These are phyloP conservation scores for Drosophila nigromelanica DNA, from an alignment of 1,140 invertebrate species.

Conservation along the genomic window DNA sequence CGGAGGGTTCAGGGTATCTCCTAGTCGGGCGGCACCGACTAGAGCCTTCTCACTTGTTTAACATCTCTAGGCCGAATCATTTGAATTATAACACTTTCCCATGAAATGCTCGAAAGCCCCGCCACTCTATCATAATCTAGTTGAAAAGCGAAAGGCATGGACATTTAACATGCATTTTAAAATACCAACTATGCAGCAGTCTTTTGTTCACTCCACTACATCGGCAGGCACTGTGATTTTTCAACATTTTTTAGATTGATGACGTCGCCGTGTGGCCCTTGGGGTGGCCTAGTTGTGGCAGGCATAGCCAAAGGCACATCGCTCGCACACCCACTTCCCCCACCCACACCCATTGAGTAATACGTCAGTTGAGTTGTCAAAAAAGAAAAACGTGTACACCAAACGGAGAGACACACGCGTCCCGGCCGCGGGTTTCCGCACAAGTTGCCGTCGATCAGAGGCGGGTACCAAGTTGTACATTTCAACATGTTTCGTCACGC, in stretches of 20 bases:
- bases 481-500: slow-evolving; percentile 76
- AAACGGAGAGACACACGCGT: slow-evolving; percentile 32
- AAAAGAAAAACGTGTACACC: slow-evolving; percentile 63
- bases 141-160: slow-evolving; percentile 70
- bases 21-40: too few species aligned
- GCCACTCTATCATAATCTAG: slow-evolving; percentile 62
- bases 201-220: slow-evolving; percentile 1
- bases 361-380: slow-evolving; percentile 78
- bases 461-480: slow-evolving; percentile 64
- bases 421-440: slow-evolving; percentile 61
- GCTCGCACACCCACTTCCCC: slow-evolving; percentile 4
- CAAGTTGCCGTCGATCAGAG: slow-evolving; percentile 76
- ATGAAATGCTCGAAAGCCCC: slow-evolving; percentile 55
- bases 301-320: slow-evolving; percentile 63
- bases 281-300: slow-evolving; percentile 56
- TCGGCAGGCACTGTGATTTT: slow-evolving; percentile 59
- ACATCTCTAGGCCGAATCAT: slow-evolving; percentile 47
- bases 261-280: slow-evolving; percentile 45
- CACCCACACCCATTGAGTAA: slow-evolving; percentile 50
- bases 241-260: slow-evolving; percentile 70
- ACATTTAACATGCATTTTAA: slow-evolving; percentile 67
- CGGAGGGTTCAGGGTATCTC: too few species aligned
- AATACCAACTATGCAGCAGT: slow-evolving; percentile 30
- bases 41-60: too few species aligned
- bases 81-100: slow-evolving; percentile 80